Percentiles rank a stretch among this genome's conserved stretches.
Conservation (phyloP, 2,113 vertebrate species). For the Serilophus lunatus region DNA sequence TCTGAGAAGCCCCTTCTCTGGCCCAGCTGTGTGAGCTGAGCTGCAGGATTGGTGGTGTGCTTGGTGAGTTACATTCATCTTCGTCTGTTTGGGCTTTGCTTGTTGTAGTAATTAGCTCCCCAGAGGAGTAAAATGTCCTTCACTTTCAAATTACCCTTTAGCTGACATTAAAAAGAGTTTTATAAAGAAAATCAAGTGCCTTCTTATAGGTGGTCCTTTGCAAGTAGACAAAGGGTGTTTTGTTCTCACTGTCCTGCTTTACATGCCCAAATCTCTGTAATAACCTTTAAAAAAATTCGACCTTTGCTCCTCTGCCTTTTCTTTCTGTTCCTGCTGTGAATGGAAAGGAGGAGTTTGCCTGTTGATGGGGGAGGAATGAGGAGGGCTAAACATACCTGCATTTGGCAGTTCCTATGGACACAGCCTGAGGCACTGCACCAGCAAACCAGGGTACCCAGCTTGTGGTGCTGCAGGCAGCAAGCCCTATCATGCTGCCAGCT, state of each 20-base stretch:
- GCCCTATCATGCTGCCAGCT: not conserved
- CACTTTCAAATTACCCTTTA: conserved; percentile 59
- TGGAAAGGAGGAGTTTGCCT: not conserved
- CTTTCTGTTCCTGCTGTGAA: not conserved
- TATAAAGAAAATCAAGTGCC: not conserved
- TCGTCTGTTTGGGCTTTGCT: not conserved
- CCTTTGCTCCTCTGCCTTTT: not conserved
- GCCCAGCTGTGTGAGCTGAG: not conserved
- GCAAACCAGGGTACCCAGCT: not conserved
- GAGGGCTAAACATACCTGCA: not conserved
- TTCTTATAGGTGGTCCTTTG: conserved; percentile 10
- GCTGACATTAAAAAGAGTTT: conserved; percentile 22
- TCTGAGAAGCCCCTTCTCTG: not conserved
- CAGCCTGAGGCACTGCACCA: not conserved
- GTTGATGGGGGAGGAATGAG: not conserved
- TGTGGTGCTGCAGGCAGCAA: not conserved
- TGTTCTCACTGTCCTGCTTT: not conserved
- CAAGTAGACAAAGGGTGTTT: not conserved
- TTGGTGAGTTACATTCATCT: conserved; percentile 29
- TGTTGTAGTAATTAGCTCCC: conserved; percentile 60
- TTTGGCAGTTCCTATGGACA: not conserved
- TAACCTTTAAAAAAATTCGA: not conserved
- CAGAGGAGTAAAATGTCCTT: conserved; percentile 55
- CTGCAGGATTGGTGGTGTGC: not conserved
- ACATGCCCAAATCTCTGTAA: not conserved